phyloP scores from a whole-genome alignment of 2,113 vertebrate genomes.

The Pyxicephalus adspersus region DNA sequence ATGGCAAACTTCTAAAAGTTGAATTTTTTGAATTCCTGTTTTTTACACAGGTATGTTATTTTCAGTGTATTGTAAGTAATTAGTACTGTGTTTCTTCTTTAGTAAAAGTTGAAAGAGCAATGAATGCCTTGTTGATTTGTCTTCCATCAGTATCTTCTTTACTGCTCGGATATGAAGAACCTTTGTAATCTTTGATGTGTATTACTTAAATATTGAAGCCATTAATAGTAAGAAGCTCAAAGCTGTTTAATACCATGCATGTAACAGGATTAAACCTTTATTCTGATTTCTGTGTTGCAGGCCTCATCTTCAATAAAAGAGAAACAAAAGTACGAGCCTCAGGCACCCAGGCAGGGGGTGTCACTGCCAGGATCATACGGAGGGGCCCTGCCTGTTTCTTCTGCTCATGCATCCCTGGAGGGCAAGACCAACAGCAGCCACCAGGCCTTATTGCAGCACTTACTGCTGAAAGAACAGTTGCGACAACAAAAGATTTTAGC shows the following conservation, averaged over 20 bases:
- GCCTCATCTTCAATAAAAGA: constrained; percentile 86
- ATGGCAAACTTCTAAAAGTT: too few species aligned
- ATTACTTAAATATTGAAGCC: constrained; percentile 10
- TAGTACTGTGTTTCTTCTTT: too few species aligned
- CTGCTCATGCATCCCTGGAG: constrained; percentile 78
- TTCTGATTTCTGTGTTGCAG: constrained; percentile 71
- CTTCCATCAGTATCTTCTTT: background rate
- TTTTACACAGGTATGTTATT: too few species aligned
- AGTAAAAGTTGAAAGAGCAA: too few species aligned
- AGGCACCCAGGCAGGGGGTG: constrained; percentile 76
- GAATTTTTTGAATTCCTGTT: too few species aligned
- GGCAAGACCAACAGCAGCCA: constrained; percentile 93
- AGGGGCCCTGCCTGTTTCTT: constrained; percentile 73
- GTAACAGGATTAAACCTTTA: constrained; percentile 47
- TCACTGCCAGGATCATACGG: constrained; percentile 83
- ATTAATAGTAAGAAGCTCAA: background rate
- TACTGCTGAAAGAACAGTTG: constrained; percentile 95
- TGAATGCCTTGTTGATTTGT: too few species aligned
- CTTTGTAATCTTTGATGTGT: constrained; percentile 1
- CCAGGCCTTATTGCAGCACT: constrained; percentile 94
- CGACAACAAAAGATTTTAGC: constrained; percentile 92
- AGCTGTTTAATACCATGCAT: constrained; percentile 14
- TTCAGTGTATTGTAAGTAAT: too few species aligned
- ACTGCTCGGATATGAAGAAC: background rate
- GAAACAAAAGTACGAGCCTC: constrained; percentile 79